These are phyloP conservation scores for Rhyacichthys aspro DNA, from an alignment of 2,797 vertebrate species.

Conservation along the genomic window DNA sequence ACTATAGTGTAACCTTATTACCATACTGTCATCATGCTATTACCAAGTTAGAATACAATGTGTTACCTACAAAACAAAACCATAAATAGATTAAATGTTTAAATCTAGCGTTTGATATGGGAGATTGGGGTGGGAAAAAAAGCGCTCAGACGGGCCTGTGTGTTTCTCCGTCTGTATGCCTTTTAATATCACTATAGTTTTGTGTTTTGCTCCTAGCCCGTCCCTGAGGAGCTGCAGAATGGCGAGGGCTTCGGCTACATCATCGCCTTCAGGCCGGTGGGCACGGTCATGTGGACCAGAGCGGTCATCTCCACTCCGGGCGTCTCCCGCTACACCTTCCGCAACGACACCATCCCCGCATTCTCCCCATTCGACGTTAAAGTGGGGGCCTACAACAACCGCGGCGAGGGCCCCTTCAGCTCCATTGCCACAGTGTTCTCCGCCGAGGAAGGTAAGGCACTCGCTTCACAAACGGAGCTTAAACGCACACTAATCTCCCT, in stretches of 20 bases:
- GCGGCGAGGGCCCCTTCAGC: slow-evolving; percentile 95
- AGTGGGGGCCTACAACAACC: slow-evolving; percentile 93
- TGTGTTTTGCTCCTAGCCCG: slow-evolving; percentile 88
- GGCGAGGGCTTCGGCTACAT: slow-evolving; percentile 95
- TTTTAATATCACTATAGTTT: slow-evolving; percentile 89
- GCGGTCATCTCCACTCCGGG: slow-evolving; percentile 87
- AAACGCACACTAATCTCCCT: slow-evolving; percentile 50
- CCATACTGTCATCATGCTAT: too few species aligned
- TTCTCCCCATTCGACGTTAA: slow-evolving; percentile 92
- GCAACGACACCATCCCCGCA: slow-evolving; percentile 91
- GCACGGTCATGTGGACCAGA: slow-evolving; percentile 88
- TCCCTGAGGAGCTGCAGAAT: slow-evolving; percentile 94
- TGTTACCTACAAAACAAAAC: too few species aligned
- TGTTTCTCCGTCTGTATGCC: slow-evolving; percentile 79
- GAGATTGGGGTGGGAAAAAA: too few species aligned
- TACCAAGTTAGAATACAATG: too few species aligned
- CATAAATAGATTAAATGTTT: too few species aligned
- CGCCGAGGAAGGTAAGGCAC: slow-evolving; percentile 89
- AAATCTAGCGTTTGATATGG: too few species aligned
- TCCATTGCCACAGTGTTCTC: slow-evolving; percentile 87
- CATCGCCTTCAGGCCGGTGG: slow-evolving; percentile 88
- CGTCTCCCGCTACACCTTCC: slow-evolving; percentile 84
- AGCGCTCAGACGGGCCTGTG: slow-evolving; percentile 58
- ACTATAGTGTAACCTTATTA: too few species aligned
- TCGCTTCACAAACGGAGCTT: slow-evolving; percentile 21